These are phyloP conservation scores for Atrina japonica DNA, from an alignment of 2,888 invertebrate genomes.

Conservation along the genomic window DNA sequence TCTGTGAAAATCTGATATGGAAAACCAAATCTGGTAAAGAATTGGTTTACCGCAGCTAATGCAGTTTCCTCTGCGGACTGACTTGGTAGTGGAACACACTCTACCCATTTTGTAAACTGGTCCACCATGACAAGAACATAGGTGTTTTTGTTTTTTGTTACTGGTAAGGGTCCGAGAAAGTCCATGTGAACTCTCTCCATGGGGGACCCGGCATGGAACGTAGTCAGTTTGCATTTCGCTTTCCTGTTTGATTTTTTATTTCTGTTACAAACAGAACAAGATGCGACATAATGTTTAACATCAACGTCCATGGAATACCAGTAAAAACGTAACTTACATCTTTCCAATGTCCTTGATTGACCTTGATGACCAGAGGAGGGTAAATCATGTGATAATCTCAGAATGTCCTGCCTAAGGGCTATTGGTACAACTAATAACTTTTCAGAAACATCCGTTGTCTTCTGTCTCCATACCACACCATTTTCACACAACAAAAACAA, in stretches of 20 bases:
- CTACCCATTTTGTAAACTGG: slow-evolving; percentile 50
- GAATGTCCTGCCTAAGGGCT: too few relatives aligned
- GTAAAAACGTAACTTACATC: too few relatives aligned
- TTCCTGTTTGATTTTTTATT: too few relatives aligned
- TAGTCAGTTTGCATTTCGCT: too few relatives aligned
- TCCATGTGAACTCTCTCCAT: slow-evolving; percentile 44
- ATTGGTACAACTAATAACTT: too few relatives aligned
- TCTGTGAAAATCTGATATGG: slow-evolving; percentile 42
- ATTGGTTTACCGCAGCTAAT: slow-evolving; percentile 34
- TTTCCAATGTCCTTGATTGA: too few relatives aligned
- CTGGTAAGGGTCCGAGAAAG: slow-evolving; percentile 40
- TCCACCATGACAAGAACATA: slow-evolving; percentile 36
- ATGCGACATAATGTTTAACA: too few relatives aligned
- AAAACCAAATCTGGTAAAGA: slow-evolving; percentile 40
- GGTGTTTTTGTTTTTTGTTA: slow-evolving; percentile 6
- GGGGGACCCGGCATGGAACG: slow-evolving; percentile 1
- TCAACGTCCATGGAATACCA: too few relatives aligned
- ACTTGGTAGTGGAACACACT: slow-evolving; percentile 36
- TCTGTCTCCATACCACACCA: slow-evolving; percentile 21
- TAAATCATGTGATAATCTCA: too few relatives aligned
- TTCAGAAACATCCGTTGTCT: background rate
- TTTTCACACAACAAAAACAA: slow-evolving; percentile 35
- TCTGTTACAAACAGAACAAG: too few relatives aligned
- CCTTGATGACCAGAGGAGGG: too few relatives aligned
- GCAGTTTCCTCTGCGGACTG: slow-evolving; percentile 42